These are phyloP conservation scores for Adelphocoris suturalis DNA, from an alignment of 2,888 invertebrate species.

Conservation along the genomic window DNA sequence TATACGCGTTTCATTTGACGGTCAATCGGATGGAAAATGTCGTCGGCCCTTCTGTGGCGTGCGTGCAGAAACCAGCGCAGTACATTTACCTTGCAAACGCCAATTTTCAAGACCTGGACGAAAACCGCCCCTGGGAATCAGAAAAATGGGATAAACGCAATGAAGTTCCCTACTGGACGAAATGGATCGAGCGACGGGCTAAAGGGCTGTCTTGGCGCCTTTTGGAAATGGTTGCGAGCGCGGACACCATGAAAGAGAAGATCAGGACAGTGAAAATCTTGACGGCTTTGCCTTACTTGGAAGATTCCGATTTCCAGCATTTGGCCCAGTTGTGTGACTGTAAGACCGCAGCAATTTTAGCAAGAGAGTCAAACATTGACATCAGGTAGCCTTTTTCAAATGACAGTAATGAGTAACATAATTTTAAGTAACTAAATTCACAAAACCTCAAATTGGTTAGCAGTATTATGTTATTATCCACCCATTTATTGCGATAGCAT, in stretches of 20 bases:
- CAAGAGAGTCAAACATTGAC: conserved; percentile 77
- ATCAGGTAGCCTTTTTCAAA: background rate
- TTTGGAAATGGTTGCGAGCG: conserved; percentile 26
- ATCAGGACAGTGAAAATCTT: background rate
- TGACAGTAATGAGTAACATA: no score
- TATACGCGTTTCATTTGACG: conserved; percentile 41
- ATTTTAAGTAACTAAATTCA: no score
- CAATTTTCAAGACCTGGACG: background rate
- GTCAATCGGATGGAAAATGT: background rate
- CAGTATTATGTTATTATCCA: no score
- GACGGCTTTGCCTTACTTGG: background rate
- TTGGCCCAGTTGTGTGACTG: conserved; percentile 90
- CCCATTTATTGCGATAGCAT: no score
- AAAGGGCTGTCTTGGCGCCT: conserved; percentile 55
- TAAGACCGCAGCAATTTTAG: conserved; percentile 87
- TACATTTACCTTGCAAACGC: conserved; percentile 24
- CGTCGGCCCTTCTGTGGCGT: conserved; percentile 7
- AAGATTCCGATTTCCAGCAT: conserved; percentile 83
- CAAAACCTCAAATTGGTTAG: no score
- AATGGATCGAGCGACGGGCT: conserved; percentile 42
- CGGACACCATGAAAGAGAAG: conserved; percentile 6
- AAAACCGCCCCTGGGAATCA: conserved; percentile 44
- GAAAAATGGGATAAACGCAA: background rate
- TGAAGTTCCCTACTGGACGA: background rate
- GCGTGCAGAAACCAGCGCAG: conserved; percentile 33